Evolutionary conservation across 1,140 invertebrate genomes (phyloP).

Genomic region (Brachystomella parvula): DNA sequence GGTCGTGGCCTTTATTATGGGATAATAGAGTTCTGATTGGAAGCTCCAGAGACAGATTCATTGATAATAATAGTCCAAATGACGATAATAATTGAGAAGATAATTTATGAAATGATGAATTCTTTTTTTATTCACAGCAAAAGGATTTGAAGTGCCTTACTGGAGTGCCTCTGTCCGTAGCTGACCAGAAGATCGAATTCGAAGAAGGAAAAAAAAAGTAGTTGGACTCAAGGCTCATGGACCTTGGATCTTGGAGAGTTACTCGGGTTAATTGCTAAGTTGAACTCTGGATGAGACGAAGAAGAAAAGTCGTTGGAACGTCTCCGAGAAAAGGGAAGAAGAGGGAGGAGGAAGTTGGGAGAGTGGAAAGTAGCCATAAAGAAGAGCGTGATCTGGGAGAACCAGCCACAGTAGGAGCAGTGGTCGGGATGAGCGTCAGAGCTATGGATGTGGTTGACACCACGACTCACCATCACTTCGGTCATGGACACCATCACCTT

Average conservation of each 20-base stretch:
- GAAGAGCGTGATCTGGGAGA: slow-evolving; percentile 3
- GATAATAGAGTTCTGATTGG: neutral
- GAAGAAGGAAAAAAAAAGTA: too few relatives aligned
- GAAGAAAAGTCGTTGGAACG: neutral
- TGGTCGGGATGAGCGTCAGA: slow-evolving; percentile 27
- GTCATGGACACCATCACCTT: slow-evolving; percentile 9
- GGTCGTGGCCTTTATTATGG: neutral
- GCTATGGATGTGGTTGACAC: slow-evolving; percentile 28
- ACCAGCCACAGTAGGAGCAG: neutral
- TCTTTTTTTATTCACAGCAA: neutral
- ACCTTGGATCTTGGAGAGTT: neutral
- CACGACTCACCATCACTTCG: slow-evolving; percentile 12
- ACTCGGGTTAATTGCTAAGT: neutral
- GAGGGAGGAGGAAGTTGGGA: neutral
- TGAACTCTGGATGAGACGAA: neutral
- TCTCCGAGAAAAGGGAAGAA: slow-evolving; percentile 2
- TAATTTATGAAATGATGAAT: neutral
- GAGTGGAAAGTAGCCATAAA: neutral
- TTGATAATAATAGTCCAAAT: neutral
- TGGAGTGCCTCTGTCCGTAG: neutral
- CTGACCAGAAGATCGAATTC: neutral
- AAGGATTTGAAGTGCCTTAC: neutral
- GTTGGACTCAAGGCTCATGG: neutral
- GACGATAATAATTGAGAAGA: neutral
- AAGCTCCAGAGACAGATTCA: neutral